Conservation (phyloP, 2,888 invertebrate species). For the Diaprepes abbreviatus region DNA sequence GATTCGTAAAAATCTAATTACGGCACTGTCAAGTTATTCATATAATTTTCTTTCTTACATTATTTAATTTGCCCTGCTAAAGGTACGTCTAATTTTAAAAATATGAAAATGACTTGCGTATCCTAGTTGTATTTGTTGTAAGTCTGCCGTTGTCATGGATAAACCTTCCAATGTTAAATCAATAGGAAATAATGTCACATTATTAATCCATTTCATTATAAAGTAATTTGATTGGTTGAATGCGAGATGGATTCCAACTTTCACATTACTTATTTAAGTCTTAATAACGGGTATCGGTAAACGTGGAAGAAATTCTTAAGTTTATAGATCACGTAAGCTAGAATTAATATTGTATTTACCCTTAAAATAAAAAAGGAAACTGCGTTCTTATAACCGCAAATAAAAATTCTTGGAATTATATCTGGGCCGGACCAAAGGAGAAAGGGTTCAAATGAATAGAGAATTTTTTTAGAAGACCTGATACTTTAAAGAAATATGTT, state of each 20-base stretch:
- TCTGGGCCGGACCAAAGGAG: no score
- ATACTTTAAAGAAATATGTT: no score
- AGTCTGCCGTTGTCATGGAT: constrained; percentile 24
- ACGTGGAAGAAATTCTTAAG: constrained; percentile 2
- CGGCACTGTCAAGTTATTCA: no score
- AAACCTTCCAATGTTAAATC: constrained; percentile 24
- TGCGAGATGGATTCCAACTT: background rate
- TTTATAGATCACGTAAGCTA: background rate
- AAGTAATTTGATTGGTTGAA: constrained; percentile 13
- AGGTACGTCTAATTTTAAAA: no score
- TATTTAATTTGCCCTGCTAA: no score
- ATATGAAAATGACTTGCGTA: background rate
- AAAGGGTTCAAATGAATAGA: no score
- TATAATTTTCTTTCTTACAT: no score
- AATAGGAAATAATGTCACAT: constrained; percentile 28
- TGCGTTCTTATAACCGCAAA: no score
- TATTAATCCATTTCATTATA: constrained; percentile 14
- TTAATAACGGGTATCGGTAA: background rate
- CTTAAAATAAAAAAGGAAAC: background rate
- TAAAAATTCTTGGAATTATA: no score
- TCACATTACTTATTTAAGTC: constrained; percentile 1
- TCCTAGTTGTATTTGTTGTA: constrained; percentile 18
- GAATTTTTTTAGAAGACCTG: no score
- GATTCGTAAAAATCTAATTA: no score
- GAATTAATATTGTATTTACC: background rate